These are phyloP conservation scores for Drosophila kanapiae DNA, from an alignment of 1,140 invertebrate species.

Conservation along the genomic window DNA sequence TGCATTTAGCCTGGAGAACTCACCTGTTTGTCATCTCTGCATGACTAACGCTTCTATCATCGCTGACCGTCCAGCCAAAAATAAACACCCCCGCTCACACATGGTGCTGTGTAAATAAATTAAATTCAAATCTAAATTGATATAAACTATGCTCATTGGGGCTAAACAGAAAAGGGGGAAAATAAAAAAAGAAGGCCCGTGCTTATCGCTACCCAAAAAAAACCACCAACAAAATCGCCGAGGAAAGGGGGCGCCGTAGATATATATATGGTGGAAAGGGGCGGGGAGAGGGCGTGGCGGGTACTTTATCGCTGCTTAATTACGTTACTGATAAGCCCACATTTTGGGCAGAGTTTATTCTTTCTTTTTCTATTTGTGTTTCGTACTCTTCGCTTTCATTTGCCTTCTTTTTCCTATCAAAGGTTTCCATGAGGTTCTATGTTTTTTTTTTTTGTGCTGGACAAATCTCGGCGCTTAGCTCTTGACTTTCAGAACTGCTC, in stretches of 20 bases:
- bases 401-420: conserved; percentile 53
- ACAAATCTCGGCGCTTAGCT: conserved; percentile 40
- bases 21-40: conserved; percentile 32
- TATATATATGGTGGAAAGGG: conserved; percentile 11
- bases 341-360: conserved; percentile 52
- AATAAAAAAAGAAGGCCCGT: conserved; percentile 49
- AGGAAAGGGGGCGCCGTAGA: conserved; percentile 41
- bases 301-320: conserved; percentile 76
- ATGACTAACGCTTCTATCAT: conserved; percentile 60
- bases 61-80: conserved; percentile 65
- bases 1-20: conserved; percentile 6
- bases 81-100: conserved; percentile 49
- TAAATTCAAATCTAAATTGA: conserved; percentile 83
- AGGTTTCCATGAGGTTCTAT: conserved; percentile 26
- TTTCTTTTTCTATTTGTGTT: conserved; percentile 35
- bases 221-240: conserved; percentile 3
- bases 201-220: conserved; percentile 49
- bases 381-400: conserved; percentile 19
- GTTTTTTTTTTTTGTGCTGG: conserved; percentile 33
- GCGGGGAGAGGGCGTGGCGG: conserved; percentile 47
- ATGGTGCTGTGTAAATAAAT: conserved; percentile 77
- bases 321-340: conserved; percentile 79
- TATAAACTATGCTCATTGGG: conserved; percentile 61
- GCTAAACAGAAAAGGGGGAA: conserved; percentile 26
- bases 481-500: conserved; percentile 53